Evolutionary conservation across 2,113 vertebrate genomes (phyloP), one percentile per base, ranked within the genome.

Genomic region (Ibidorhyncha struthersii): DNA sequence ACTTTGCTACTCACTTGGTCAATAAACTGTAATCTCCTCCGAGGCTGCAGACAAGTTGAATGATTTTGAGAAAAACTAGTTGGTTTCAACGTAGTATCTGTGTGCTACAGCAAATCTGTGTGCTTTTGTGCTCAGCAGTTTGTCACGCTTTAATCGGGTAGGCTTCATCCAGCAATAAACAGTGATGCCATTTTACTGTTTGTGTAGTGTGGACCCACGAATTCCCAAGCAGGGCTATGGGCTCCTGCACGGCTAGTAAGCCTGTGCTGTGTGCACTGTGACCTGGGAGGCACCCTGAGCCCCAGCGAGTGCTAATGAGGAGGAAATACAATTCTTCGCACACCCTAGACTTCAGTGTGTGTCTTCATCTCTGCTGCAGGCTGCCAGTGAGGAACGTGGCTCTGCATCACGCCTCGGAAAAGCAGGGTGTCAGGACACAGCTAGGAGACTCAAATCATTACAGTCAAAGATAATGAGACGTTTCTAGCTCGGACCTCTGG

Each of bases 21-120:
- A 95, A 89, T 94, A 91, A 93, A 96, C 70, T 50, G 41, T 56
- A 91, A 79, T 87, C 32, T 91, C 38, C 52, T 89, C 58, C 55
- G 43, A 73, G 29, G 53, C 6, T 90, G 67, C 66, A 87, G 70
- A 88, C 25, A 91, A 90, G 89, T 50, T 30, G 62, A 91, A 93
- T 34, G n/a, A 82, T 40, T 62, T 65, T 82, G 71, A 88, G 87
- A 71, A 93, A 95, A 94, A 89, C 8, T 36, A 49, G 23, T 58
- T 82, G 32, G 29, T 82, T 94, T 91, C 66, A 77, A 50, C 41
- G 23, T 5, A 45, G 9, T 53, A 70, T 52, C 50, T 87, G 27
- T 79, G 73, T 15, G 2, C 62, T 85, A 82, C 43, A 59, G 41
- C 40, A 80, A 50, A 84, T 43, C 18, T 27, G 6, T 72, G 36